phyloP scores from a whole-genome alignment of 2,888 invertebrate genomes.

The Pheosia tremula region DNA sequence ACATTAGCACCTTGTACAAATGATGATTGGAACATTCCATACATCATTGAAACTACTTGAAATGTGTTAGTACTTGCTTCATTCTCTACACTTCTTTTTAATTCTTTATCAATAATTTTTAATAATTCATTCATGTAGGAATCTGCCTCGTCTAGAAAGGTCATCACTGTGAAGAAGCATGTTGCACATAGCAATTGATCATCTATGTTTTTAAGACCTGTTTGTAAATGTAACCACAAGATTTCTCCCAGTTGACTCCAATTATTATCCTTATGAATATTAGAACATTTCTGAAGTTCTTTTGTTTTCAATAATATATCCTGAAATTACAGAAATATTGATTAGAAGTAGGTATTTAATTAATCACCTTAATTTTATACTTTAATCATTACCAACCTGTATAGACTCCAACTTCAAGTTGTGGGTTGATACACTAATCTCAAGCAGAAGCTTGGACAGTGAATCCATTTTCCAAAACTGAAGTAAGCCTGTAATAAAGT shows the following conservation, averaged over 20 bases:
- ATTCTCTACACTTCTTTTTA: conserved; percentile 28
- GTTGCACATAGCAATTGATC: conserved; percentile 73
- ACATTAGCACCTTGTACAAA: conserved; percentile 46
- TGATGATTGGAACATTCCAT: conserved; percentile 75
- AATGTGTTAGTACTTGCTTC: conserved; percentile 39
- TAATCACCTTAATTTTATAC: not conserved
- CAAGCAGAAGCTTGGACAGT: conserved; percentile 30
- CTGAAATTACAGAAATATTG: conserved; percentile 49
- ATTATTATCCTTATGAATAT: conserved; percentile 27
- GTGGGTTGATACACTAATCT: conserved; percentile 45
- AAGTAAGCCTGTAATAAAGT: conserved; percentile 26
- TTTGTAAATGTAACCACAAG: conserved; percentile 62
- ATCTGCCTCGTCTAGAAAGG: conserved; percentile 47
- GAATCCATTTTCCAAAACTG: conserved; percentile 49
- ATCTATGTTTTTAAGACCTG: conserved; percentile 60
- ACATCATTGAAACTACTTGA: conserved; percentile 63
- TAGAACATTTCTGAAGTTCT: conserved; percentile 24
- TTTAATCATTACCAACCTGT: conserved; percentile 53
- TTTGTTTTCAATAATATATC: conserved; percentile 54
- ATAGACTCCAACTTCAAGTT: conserved; percentile 47
- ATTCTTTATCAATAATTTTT: conserved; percentile 45
- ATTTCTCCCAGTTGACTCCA: conserved; percentile 50
- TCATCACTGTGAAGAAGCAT: conserved; percentile 66
- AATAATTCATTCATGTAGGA: conserved; percentile 51
- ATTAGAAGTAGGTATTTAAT: not conserved